phyloP scores from a whole-genome alignment of 2,888 invertebrate species.

The Tineola bisselliella region DNA sequence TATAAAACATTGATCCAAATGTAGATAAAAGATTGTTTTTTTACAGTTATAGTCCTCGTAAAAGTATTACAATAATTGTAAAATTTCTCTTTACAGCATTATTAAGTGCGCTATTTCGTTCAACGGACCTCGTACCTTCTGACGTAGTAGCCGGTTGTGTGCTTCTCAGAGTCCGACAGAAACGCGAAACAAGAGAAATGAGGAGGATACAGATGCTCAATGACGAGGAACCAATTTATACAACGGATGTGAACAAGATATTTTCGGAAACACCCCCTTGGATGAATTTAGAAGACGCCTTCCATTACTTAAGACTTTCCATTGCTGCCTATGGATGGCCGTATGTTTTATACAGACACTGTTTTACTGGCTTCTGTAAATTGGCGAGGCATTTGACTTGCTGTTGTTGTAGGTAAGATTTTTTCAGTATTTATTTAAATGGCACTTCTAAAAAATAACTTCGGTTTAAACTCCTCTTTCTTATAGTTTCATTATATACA shows the following conservation, averaged over 20 bases:
- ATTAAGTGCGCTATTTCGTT: constrained; percentile 81
- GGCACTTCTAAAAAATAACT: no score
- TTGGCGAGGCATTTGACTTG: constrained; percentile 75
- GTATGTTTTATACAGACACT: constrained; percentile 80
- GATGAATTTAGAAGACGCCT: constrained; percentile 82
- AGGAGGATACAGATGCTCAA: constrained; percentile 71
- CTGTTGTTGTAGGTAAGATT: constrained; percentile 74
- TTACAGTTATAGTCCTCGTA: no score
- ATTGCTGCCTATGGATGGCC: constrained; percentile 91
- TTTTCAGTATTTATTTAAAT: not conserved
- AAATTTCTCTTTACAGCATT: constrained; percentile 56
- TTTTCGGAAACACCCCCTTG: constrained; percentile 76
- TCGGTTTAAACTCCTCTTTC: no score
- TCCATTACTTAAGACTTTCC: constrained; percentile 82
- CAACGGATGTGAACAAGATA: constrained; percentile 68
- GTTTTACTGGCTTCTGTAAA: constrained; percentile 78
- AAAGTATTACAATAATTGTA: no score
- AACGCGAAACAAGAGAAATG: constrained; percentile 77
- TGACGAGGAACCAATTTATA: constrained; percentile 74
- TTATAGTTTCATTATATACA: no score
- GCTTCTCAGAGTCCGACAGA: constrained; percentile 80
- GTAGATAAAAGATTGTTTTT: no score
- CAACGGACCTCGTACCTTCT: constrained; percentile 87
- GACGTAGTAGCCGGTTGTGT: constrained; percentile 90
- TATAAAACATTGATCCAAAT: no score